phyloP scores from a whole-genome alignment of 2,797 vertebrate species.

The Fistularia commersonii region DNA sequence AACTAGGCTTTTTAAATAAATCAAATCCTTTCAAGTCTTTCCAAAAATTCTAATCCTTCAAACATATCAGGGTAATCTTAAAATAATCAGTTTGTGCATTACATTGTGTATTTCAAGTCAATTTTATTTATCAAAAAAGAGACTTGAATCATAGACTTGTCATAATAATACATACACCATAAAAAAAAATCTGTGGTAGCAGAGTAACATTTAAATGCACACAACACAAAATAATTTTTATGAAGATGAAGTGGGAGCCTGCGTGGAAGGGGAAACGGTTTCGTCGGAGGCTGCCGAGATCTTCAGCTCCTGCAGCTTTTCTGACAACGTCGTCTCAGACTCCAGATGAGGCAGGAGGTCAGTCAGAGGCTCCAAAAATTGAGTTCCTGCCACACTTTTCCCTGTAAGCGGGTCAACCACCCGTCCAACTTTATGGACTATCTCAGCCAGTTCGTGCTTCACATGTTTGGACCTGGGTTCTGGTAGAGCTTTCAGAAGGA shows the following conservation, averaged over 20 bases:
- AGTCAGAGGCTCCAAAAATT: slow-evolving; percentile 80
- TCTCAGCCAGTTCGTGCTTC: slow-evolving; percentile 91
- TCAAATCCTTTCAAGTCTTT: too few relatives aligned
- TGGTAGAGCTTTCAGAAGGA: slow-evolving; percentile 88
- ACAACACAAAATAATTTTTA: slow-evolving; percentile 1
- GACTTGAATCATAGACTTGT: too few relatives aligned
- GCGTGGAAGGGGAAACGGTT: slow-evolving; percentile 14
- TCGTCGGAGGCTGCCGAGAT: slow-evolving; percentile 64
- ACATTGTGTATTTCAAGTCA: too few relatives aligned
- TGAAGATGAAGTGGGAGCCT: slow-evolving; percentile 29
- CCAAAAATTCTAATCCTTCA: not conserved
- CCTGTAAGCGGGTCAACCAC: slow-evolving; percentile 91
- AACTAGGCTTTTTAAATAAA: too few relatives aligned
- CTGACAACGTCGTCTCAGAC: slow-evolving; percentile 60
- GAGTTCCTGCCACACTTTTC: slow-evolving; percentile 81
- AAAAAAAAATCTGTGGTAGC: too few relatives aligned
- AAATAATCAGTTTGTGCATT: not conserved
- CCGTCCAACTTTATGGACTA: slow-evolving; percentile 90
- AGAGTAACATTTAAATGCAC: slow-evolving; percentile 1
- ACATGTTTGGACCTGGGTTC: slow-evolving; percentile 86
- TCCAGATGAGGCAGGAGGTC: slow-evolving; percentile 62
- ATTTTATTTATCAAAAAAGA: too few relatives aligned
- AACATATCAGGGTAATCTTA: not conserved
- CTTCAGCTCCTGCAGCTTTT: slow-evolving; percentile 80
- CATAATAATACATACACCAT: too few relatives aligned